Conservation (phyloP, 2,113 vertebrate species). For the Sorex fumeus region DNA sequence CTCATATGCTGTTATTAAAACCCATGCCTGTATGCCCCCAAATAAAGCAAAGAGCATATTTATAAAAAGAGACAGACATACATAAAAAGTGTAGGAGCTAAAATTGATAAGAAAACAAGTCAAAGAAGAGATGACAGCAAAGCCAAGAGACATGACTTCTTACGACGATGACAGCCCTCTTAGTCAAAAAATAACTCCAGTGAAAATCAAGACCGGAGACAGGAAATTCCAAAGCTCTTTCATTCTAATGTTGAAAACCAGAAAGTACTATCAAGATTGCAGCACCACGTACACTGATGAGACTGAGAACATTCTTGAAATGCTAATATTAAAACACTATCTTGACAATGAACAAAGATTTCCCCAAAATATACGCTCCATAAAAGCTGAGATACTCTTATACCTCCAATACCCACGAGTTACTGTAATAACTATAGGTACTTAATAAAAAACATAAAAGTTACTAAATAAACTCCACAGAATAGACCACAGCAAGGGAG, state of each 20-base stretch:
- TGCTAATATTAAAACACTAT: background rate
- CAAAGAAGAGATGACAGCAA: background rate
- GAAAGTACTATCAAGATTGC: background rate
- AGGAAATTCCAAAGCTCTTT: background rate
- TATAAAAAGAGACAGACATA: too few relatives aligned
- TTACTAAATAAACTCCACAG: background rate
- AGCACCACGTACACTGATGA: background rate
- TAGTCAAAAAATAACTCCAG: background rate
- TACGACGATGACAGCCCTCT: background rate
- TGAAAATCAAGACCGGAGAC: background rate
- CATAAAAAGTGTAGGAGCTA: too few relatives aligned
- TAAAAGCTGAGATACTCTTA: background rate
- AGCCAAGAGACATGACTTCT: background rate
- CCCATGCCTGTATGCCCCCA: too few relatives aligned
- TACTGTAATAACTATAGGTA: background rate
- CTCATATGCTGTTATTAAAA: too few relatives aligned
- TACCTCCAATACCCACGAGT: background rate
- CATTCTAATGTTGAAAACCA: background rate
- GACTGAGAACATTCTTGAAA: background rate
- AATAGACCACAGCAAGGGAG: background rate
- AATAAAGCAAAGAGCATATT: too few relatives aligned
- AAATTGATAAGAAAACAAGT: background rate
- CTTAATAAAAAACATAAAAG: background rate
- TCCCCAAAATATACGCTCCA: background rate
- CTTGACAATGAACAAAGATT: conserved; percentile 23